Evolutionary conservation across 2,797 vertebrate species (phyloP), one percentile per base, ranked within the genome.

Genomic region (Rhinoraja longicauda): DNA sequence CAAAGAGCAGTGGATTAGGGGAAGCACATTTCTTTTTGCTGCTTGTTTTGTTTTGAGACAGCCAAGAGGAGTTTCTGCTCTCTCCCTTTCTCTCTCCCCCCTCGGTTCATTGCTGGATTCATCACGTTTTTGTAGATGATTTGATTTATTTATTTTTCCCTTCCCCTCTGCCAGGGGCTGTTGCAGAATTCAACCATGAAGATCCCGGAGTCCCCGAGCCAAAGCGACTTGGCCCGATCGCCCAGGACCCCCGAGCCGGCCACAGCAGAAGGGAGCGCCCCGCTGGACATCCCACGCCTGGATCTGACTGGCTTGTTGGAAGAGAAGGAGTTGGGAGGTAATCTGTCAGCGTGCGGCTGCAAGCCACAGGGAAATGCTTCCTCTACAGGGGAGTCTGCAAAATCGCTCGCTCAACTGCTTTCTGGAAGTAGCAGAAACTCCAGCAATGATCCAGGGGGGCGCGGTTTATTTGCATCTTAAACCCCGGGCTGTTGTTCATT

Each of bases 241-340:
- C 96, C 95, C 94, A 96, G 76, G 96, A 97, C 93, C 94, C 96
- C 94, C 94, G 98, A 95, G 92, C 94, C 93, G 78, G 97, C 96
- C 88, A 95, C 95, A 93, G 97, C 96, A 72, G 97, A 97, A 94
- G 98, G 98, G 93, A 95, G 95, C 94, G 96, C 96, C 93, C 95
- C 94, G 36, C 93, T 96, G 0, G 96, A 97, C 93, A 96, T 97
- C 76, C 97, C 98, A 81, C 97, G 95, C 0, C 96, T 98, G 97
- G 98, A 98, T 96, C 96, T 99, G 96, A 97, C 97, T 26, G 94
- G 97, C 0, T 95, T 98, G 94, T 97, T 97, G 0, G 96, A 98
- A 94, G 96, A 97, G 95, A 97, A 94, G 96, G 97, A 94, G 96
- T 99, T 98, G 98, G 97, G 97, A 98, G 99, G 99, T 99, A 97